Percentiles rank a stretch among this genome's conserved stretches.
These are phyloP conservation scores for Oryzaephilus surinamensis DNA, from an alignment of 1,140 invertebrate species.

Conservation along the genomic window DNA sequence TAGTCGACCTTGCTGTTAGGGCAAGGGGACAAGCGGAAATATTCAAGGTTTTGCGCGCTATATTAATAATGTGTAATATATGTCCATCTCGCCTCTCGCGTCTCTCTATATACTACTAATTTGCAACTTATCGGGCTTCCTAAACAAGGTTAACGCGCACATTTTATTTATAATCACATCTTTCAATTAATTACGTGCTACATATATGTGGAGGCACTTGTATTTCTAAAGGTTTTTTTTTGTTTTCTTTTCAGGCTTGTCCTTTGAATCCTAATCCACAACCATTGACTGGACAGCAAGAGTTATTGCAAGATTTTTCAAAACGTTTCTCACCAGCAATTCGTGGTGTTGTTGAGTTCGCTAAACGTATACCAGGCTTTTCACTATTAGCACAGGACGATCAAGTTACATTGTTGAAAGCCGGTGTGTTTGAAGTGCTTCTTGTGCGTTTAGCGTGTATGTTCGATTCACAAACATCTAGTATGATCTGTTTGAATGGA, in stretches of 20 bases:
- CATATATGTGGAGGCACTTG: too few relatives aligned
- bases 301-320: slow-evolving; percentile 76
- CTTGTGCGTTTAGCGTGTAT: slow-evolving; percentile 87
- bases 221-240: slow-evolving; percentile 19
- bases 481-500: slow-evolving; percentile 87
- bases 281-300: slow-evolving; percentile 64
- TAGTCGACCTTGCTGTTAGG: slow-evolving; percentile 36
- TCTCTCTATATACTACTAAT: slow-evolving; percentile 10
- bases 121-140: slow-evolving; percentile 11
- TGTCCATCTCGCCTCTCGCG: too few relatives aligned
- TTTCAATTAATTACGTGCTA: background rate
- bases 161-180: too few relatives aligned
- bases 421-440: slow-evolving; percentile 87
- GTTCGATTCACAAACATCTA: slow-evolving; percentile 82
- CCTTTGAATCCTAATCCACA: slow-evolving; percentile 89
- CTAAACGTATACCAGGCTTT: slow-evolving; percentile 94
- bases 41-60: slow-evolving; percentile 31
- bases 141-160: slow-evolving; percentile 21
- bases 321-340: slow-evolving; percentile 92
- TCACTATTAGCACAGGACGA: slow-evolving; percentile 88
- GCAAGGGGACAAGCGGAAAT: slow-evolving; percentile 34
- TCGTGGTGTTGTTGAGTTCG: slow-evolving; percentile 94
- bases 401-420: slow-evolving; percentile 93
- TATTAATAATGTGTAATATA: slow-evolving; percentile 12
- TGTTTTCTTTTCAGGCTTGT: slow-evolving; percentile 72